Percentiles rank a stretch among this genome's conserved stretches.
Evolutionary conservation across 2,113 vertebrate species (phyloP).

Genomic region (Conger conger): DNA sequence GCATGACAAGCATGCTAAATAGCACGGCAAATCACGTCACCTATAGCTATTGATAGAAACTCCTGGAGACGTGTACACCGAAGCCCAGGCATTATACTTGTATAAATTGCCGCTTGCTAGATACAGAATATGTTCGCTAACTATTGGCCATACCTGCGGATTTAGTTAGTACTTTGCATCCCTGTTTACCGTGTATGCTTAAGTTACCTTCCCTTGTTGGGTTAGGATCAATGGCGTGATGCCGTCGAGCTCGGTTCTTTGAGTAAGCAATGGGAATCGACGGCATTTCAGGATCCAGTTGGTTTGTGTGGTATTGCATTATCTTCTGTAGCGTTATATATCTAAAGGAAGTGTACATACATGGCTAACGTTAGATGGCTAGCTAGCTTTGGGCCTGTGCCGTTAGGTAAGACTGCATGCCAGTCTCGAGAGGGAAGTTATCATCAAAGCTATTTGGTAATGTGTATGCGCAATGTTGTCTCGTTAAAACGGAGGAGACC

Average conservation of each 20-base stretch:
- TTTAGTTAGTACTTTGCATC: neutral
- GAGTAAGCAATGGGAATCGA: too few relatives aligned
- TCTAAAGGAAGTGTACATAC: neutral
- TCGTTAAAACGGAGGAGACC: neutral
- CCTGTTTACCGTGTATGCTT: neutral
- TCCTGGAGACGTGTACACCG: neutral
- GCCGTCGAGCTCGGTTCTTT: too few relatives aligned
- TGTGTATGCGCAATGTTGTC: neutral
- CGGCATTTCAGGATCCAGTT: too few relatives aligned
- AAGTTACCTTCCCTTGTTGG: neutral
- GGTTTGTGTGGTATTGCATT: too few relatives aligned
- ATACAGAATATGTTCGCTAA: neutral
- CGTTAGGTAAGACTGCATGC: neutral
- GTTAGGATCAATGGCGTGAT: neutral
- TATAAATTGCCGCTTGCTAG: too few relatives aligned
- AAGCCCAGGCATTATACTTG: too few relatives aligned
- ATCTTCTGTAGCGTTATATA: too few relatives aligned
- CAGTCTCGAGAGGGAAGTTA: neutral
- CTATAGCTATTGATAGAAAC: neutral
- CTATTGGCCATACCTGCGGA: neutral
- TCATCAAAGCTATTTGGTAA: neutral
- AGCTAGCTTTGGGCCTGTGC: neutral
- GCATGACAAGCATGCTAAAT: neutral
- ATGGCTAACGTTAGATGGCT: neutral
- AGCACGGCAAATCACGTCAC: neutral